These are phyloP conservation scores for Ancistrus triradiatus DNA, from an alignment of 2,113 vertebrate species.

Conservation along the genomic window DNA sequence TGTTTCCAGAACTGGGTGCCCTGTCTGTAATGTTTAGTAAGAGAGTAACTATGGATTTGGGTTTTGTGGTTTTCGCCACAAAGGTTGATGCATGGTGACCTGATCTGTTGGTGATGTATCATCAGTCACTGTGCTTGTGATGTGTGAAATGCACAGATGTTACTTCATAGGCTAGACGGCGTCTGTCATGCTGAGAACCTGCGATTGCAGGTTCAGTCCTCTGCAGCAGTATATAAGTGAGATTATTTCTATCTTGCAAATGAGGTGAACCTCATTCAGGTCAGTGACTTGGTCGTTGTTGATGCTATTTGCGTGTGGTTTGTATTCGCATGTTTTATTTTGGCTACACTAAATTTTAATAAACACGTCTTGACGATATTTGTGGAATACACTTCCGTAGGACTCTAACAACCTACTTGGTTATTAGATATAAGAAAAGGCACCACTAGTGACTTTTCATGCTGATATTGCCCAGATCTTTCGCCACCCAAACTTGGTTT, in stretches of 20 bases:
- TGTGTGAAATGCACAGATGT: conserved; percentile 37
- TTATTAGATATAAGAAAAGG: too few relatives aligned
- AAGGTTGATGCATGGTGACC: not conserved
- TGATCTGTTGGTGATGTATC: not conserved
- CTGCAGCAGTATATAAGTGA: conserved; percentile 51
- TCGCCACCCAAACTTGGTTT: too few relatives aligned
- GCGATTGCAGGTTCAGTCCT: conserved; percentile 63
- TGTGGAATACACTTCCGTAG: too few relatives aligned
- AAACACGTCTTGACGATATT: too few relatives aligned
- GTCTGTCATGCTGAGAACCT: too few relatives aligned
- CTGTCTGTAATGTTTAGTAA: not conserved
- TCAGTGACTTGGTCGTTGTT: conserved; percentile 51
- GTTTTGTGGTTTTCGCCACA: not conserved
- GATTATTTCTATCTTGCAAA: conserved; percentile 58
- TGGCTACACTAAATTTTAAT: too few relatives aligned
- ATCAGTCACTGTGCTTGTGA: conserved; percentile 3
- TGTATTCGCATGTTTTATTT: too few relatives aligned
- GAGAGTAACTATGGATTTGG: not conserved
- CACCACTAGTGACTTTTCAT: too few relatives aligned
- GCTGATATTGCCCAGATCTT: too few relatives aligned
- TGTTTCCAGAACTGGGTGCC: not conserved
- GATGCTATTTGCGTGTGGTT: too few relatives aligned
- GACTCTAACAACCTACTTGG: too few relatives aligned
- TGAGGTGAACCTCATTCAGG: conserved; percentile 59
- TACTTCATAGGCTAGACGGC: too few relatives aligned